Percentiles rank a stretch among this genome's conserved stretches.
Evolutionary conservation across 2,113 vertebrate species (phyloP).

Genomic region (Leiothrix lutea): DNA sequence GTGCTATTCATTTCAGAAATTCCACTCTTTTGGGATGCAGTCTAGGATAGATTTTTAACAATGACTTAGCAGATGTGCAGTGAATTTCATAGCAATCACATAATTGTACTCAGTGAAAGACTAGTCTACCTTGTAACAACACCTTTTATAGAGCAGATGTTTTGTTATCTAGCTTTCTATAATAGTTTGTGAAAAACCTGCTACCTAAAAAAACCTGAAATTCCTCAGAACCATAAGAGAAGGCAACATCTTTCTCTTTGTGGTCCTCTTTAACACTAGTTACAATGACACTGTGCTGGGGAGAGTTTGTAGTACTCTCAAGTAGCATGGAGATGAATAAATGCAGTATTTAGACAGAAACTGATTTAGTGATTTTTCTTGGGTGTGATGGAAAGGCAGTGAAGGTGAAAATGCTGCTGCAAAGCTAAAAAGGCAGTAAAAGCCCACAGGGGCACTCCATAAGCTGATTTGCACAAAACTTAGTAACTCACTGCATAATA

Average conservation of each 20-base stretch:
- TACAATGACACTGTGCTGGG: background rate
- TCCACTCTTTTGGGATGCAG: background rate
- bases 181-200: background rate
- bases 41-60: background rate
- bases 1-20: background rate
- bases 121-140: background rate
- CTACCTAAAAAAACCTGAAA: background rate
- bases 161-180: background rate
- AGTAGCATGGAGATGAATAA: background rate
- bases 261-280: background rate
- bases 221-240: background rate
- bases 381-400: background rate
- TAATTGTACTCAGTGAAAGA: background rate
- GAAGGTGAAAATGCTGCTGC: background rate
- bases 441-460: background rate
- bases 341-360: background rate
- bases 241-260: background rate
- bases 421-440: background rate
- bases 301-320: background rate
- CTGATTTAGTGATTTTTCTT: conserved; percentile 6
- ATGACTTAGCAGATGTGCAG: background rate
- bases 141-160: background rate
- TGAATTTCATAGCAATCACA: background rate
- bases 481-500: background rate
- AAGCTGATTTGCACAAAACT: background rate